Evolutionary conservation across 2,113 vertebrate species (phyloP), one percentile per base, ranked within the genome.

Genomic region (Apodemus speciosus): DNA sequence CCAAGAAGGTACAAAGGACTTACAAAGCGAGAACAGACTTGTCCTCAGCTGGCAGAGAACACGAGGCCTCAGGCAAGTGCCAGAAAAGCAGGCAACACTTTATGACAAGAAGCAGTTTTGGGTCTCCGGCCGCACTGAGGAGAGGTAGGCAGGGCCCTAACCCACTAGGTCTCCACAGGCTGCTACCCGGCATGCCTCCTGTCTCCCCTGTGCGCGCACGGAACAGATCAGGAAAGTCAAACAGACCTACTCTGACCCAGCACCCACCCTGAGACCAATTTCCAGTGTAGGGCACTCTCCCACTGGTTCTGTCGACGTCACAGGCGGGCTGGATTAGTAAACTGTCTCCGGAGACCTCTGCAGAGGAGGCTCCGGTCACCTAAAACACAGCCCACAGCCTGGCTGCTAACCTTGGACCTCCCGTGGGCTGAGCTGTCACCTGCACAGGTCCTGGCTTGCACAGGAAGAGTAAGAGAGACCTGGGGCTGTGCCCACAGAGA

Each of bases 1-100:
- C 81, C 32, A 30, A 58, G 58, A 71, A 68, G 95, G 93, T 80
- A 56, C 97, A 95, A 93, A 96, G 95, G 95, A 90, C 92, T 94
- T 95, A 89, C 84, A 73, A 13, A 96, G 95, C 92, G 62, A 97
- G 98, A 95, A 94, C 43, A 85, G 91, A 96, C 97, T 96, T 96
- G 98, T 95, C 96, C 96, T 94, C 21, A 51, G 71, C 96, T 97
- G 97, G 97, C 89, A 83, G 93, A 81, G 94, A 91, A 94, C 93
- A 89, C 32, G 79, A 80, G 96, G 64, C 90, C 85, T 3, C 2
- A 73, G 93, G 94, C 97, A 97, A 97, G 98, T 96, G 97, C 95
- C 93, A 92, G 97, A 89, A 89, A 95, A 93, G 96, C 94, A 51
- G 51, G 96, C 43, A 87, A 88, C 93, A 51, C 91, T 96, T 96